phyloP scores from a whole-genome alignment of 2,797 vertebrate genomes.

The Phataginus tricuspis region DNA sequence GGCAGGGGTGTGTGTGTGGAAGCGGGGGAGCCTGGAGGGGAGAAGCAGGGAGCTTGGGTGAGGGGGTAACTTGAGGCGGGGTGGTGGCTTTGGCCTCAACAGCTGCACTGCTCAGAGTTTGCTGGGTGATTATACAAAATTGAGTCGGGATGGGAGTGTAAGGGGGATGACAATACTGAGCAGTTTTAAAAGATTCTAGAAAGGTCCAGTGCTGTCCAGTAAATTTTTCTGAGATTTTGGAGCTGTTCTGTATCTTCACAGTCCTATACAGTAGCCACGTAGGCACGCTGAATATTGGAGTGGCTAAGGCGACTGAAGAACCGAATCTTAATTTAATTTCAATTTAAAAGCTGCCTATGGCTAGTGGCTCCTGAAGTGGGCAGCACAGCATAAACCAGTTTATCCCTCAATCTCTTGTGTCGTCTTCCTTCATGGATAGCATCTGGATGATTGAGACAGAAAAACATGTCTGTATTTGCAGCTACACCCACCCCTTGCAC shows the following conservation, averaged over 20 bases:
- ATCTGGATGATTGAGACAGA: neutral
- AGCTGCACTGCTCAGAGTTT: neutral
- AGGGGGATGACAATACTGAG: neutral
- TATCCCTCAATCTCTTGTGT: neutral
- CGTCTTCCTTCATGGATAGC: neutral
- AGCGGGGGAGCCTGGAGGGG: neutral
- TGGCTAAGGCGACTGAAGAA: neutral
- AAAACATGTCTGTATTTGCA: neutral
- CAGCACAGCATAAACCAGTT: neutral
- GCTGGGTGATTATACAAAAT: conserved; percentile 1
- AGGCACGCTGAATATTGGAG: neutral
- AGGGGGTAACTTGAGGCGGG: neutral
- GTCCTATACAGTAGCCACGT: neutral
- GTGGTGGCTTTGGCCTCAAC: neutral
- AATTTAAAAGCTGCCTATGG: neutral
- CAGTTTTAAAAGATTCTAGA: neutral
- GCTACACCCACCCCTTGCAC: fast-evolving
- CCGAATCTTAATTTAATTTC: neutral
- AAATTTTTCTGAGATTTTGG: neutral
- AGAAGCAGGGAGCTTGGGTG: neutral
- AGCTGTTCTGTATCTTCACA: neutral
- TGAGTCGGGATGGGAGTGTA: neutral
- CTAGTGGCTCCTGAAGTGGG: neutral
- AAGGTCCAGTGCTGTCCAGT: neutral
- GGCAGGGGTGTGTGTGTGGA: neutral